phyloP scores from a whole-genome alignment of 2,113 vertebrate genomes.

The Tachycineta bicolor region DNA sequence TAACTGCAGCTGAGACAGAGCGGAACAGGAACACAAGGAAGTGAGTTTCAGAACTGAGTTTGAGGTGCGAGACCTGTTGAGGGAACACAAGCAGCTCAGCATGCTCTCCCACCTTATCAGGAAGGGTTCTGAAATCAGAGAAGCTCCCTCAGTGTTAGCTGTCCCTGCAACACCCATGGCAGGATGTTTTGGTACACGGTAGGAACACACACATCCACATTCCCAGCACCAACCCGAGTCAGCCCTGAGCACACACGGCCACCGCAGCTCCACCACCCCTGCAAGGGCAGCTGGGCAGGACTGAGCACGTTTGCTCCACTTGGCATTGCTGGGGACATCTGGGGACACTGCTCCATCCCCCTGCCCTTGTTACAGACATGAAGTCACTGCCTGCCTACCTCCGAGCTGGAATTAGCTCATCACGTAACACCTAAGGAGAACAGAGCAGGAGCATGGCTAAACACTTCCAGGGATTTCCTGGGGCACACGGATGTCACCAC shows the following conservation, averaged over 20 bases:
- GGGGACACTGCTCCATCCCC: neutral
- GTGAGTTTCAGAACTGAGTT: neutral
- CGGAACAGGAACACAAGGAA: neutral
- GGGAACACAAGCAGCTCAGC: neutral
- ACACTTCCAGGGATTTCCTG: neutral
- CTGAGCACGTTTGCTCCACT: neutral
- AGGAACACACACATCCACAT: neutral
- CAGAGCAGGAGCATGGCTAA: neutral
- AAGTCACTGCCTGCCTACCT: neutral
- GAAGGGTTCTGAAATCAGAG: neutral
- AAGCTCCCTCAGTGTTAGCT: neutral
- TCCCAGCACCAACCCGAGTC: neutral
- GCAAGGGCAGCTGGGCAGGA: neutral
- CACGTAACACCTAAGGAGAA: neutral
- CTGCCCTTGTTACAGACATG: neutral
- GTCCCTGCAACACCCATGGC: neutral
- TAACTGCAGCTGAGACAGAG: neutral
- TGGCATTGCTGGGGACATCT: neutral
- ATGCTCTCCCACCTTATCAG: rapidly evolving
- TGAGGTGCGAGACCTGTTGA: neutral
- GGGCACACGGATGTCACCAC: rapidly evolving
- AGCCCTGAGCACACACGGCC: neutral
- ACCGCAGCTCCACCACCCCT: rapidly evolving
- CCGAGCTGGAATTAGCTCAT: neutral
- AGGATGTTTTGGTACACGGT: neutral